These are phyloP conservation scores for Sinotaia quadrata DNA, from an alignment of 2,888 invertebrate genomes.

Conservation along the genomic window DNA sequence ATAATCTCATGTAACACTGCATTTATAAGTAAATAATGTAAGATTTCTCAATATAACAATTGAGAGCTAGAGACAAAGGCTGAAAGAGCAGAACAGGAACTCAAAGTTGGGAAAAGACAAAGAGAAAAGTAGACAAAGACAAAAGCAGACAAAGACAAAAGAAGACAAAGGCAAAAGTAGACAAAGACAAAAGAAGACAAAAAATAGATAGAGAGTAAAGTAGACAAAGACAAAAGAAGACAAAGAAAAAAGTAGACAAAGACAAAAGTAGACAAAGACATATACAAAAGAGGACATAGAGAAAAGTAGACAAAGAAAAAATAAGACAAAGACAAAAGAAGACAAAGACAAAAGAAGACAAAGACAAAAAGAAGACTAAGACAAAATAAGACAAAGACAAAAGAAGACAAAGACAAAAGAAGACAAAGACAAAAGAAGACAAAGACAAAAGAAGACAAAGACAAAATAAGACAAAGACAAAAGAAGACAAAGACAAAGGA, in stretches of 20 bases:
- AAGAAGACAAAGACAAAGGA: not conserved
- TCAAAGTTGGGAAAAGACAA: not conserved
- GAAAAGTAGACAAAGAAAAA: conserved; percentile 1
- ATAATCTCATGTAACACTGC: too few relatives aligned
- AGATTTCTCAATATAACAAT: too few relatives aligned
- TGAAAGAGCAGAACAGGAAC: not conserved
- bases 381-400: conserved; percentile 1
- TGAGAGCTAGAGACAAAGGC: too few relatives aligned
- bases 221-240: too few relatives aligned
- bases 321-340: not conserved
- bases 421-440: too few relatives aligned
- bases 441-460: not conserved
- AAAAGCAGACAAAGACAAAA: conserved; percentile 1
- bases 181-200: not conserved
- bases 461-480: not conserved
- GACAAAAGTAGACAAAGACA: not conserved
- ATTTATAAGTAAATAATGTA: too few relatives aligned
- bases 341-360: not conserved
- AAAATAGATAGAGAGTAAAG: not conserved
- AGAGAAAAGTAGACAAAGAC: not conserved
- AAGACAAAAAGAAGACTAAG: not conserved
- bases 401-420: not conserved
- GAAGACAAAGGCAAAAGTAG: not conserved
- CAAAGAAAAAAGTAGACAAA: not conserved
- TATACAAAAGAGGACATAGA: not conserved